Evolutionary conservation across 2,888 invertebrate species (phyloP), one percentile per base, ranked within the genome.

Genomic region (Julus scandinavius): DNA sequence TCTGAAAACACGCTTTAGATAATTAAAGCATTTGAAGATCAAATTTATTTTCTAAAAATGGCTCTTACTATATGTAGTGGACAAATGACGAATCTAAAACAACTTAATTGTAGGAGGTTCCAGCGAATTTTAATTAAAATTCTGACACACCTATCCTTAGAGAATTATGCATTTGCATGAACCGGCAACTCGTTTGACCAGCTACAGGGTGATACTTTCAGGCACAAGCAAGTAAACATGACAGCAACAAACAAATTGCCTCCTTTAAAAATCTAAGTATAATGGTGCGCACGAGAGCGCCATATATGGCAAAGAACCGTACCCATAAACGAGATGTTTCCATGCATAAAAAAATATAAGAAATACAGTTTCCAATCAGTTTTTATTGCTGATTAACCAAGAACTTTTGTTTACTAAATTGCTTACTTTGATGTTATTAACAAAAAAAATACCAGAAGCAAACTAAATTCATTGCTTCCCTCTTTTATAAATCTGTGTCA

Each of bases 71-170:
- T 38, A 11, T 38, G 15, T 38, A 80, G 7, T 13, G 29, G 38
- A 29, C 80, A 80, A 80, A 80, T 80, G 80, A 80, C 80, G 72
- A 38, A 80, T 80, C 80, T 80, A 80, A 80, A 54, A 38, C 80
- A 80, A 80, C 80, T 80, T 80, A 80, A 80, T 80, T 80, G 80
- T 15, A 38, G 80, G 80, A 80, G 80, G 80, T 80, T 38, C 80
- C 15, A 11, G 13, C 11, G 80, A 40, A 72, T 72, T 80, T 80
- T 80, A 80, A 80, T 80, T 80, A 80, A 80, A 80, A 80, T 80
- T 38, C 80, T 80, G 80, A 13, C 29, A 80, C 80, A 80, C 80
- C 38, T 80, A 29, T 80, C 80, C 80, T 0, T 80, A 15, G 38
- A 38, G 38, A 38, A 80, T 80, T 80, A 80, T 20, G 11, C 80